Evolutionary conservation across 1,140 invertebrate genomes (phyloP).

Genomic region (Brachionus koreanus): DNA sequence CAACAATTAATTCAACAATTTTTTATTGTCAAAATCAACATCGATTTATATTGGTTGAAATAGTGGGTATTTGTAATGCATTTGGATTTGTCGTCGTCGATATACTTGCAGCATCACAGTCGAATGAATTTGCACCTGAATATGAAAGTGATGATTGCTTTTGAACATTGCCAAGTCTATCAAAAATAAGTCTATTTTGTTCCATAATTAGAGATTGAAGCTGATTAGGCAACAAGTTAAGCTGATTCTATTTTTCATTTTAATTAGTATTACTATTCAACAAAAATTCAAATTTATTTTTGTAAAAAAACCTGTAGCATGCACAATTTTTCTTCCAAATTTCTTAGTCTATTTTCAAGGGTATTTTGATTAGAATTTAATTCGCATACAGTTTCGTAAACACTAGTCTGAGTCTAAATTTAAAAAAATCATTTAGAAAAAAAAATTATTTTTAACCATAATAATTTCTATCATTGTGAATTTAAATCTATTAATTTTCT

Average conservation of each 20-base stretch:
- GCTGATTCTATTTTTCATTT: conserved; percentile 17
- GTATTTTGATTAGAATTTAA: conserved; percentile 32
- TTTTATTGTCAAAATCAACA: conserved; percentile 22
- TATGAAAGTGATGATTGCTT: conserved; percentile 36
- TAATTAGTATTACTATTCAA: not conserved
- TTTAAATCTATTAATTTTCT: too few species aligned
- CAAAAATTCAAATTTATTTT: not conserved
- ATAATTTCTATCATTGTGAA: too few species aligned
- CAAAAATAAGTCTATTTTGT: conserved; percentile 32
- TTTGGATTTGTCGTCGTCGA: not conserved
- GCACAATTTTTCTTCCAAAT: conserved; percentile 36
- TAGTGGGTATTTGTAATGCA: conserved; percentile 37
- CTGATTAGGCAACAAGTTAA: conserved; percentile 21
- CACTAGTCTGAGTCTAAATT: conserved; percentile 22
- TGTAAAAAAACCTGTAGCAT: not conserved
- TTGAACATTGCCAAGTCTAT: not conserved
- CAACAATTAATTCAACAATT: not conserved
- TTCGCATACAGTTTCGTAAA: conserved; percentile 43
- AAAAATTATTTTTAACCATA: not conserved
- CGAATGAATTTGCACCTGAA: conserved; percentile 41
- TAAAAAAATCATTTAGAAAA: not conserved
- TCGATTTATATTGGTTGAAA: conserved; percentile 25
- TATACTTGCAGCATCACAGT: conserved; percentile 33
- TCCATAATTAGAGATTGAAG: conserved; percentile 18
- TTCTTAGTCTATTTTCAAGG: conserved; percentile 14